These are phyloP conservation scores for Melierax canorus DNA, from an alignment of 2,113 vertebrate genomes.

Conservation along the genomic window DNA sequence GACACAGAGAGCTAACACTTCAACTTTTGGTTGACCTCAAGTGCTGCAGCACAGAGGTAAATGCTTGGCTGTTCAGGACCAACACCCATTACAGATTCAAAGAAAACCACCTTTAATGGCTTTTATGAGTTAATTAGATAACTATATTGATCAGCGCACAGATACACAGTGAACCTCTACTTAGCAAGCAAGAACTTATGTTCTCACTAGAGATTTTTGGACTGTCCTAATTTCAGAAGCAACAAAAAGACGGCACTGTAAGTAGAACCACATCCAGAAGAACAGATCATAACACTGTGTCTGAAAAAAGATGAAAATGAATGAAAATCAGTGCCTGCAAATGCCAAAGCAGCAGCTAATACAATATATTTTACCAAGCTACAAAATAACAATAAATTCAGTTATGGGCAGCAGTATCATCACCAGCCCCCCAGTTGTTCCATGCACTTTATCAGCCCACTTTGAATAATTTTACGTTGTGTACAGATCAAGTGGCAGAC, in stretches of 20 bases:
- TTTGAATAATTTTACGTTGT: neutral
- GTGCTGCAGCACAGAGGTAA: neutral
- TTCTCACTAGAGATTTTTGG: neutral
- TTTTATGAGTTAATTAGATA: neutral
- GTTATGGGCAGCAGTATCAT: neutral
- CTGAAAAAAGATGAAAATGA: neutral
- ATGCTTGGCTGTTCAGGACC: neutral
- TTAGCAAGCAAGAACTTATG: neutral
- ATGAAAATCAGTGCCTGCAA: neutral
- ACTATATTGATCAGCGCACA: neutral
- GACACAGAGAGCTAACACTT: neutral
- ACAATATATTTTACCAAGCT: neutral
- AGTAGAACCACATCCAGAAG: neutral
- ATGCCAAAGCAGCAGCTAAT: neutral
- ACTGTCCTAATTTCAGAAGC: neutral
- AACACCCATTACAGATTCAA: neutral
- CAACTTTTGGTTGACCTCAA: neutral
- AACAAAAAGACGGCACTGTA: neutral
- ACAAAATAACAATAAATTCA: neutral
- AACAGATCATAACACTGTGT: neutral
- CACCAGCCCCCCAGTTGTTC: neutral
- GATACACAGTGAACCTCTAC: neutral
- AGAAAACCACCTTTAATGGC: neutral
- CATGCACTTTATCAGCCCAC: neutral
- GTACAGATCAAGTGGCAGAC: constrained; percentile 5